These are phyloP conservation scores for Littorina saxatilis DNA, from an alignment of 1,140 invertebrate genomes.

Conservation along the genomic window DNA sequence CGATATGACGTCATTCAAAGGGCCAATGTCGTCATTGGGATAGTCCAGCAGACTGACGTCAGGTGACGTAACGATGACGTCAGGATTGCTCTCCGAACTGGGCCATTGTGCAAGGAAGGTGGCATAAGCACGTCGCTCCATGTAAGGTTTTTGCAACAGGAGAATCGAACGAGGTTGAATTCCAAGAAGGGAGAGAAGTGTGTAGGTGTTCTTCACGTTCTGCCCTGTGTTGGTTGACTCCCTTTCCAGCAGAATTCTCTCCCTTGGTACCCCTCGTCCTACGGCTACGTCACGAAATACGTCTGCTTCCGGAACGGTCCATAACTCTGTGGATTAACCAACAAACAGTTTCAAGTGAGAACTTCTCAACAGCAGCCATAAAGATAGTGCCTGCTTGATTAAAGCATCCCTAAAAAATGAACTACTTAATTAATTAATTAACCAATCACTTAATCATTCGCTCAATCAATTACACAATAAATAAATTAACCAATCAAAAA, in stretches of 20 bases:
- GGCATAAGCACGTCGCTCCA: slow-evolving; percentile 61
- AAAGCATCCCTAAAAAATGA: too few relatives aligned
- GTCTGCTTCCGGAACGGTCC: slow-evolving; percentile 56
- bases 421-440: too few relatives aligned
- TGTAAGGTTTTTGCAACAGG: slow-evolving; percentile 63
- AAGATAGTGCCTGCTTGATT: too few relatives aligned
- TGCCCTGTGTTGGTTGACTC: slow-evolving; percentile 64
- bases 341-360: too few relatives aligned
- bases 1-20: slow-evolving; percentile 37
- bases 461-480: too few relatives aligned
- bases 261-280: slow-evolving; percentile 51
- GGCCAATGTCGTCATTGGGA: slow-evolving; percentile 57
- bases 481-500: too few relatives aligned
- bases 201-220: slow-evolving; percentile 59
- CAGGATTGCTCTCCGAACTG: slow-evolving; percentile 2
- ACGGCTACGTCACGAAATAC: slow-evolving; percentile 60
- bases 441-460: too few relatives aligned
- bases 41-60: slow-evolving; percentile 55
- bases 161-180: slow-evolving; percentile 47
- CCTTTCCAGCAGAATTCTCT: slow-evolving; percentile 56
- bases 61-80: slow-evolving; percentile 57
- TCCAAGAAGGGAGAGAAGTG: slow-evolving; percentile 37
- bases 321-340: slow-evolving; percentile 24
- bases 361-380: too few relatives aligned
- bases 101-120: slow-evolving; percentile 68